phyloP scores from a whole-genome alignment of 1,140 invertebrate genomes.

The Scylla paramamosain region DNA sequence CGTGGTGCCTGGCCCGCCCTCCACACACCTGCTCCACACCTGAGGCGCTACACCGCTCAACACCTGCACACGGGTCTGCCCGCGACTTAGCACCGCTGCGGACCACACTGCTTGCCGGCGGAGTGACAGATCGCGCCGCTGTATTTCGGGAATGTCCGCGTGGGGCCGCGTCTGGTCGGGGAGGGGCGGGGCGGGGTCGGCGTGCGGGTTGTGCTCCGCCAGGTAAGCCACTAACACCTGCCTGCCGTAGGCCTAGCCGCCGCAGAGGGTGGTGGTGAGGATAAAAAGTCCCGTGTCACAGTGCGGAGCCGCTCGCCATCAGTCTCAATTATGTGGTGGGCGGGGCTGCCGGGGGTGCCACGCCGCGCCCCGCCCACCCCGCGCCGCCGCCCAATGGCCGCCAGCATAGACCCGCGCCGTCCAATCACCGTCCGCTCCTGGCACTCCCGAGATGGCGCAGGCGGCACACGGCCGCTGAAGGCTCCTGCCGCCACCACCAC shows the following conservation, averaged over 20 bases:
- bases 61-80: constrained; percentile 7
- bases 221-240: constrained; percentile 67
- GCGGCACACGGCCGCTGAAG: constrained; percentile 32
- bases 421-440: neutral
- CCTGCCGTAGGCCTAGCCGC: constrained; percentile 66
- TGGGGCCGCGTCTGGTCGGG: neutral
- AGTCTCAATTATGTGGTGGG: constrained; percentile 72
- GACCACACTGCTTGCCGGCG: constrained; percentile 9
- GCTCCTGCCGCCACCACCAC: neutral
- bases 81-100: constrained; percentile 14
- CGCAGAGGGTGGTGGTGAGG: constrained; percentile 48
- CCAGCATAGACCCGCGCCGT: neutral
- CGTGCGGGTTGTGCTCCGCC: constrained; percentile 40
- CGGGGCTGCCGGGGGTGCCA: constrained; percentile 29
- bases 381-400: constrained; percentile 1
- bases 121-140: neutral
- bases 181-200: neutral
- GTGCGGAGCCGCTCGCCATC: constrained; percentile 60
- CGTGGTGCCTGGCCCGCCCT: constrained; percentile 40
- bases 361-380: constrained; percentile 54
- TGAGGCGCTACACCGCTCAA: neutral
- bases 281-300: constrained; percentile 73
- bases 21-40: constrained; percentile 47
- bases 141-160: neutral
- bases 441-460: constrained; percentile 51